Evolutionary conservation across 2,797 vertebrate genomes (phyloP).

Genomic region (Catamblyrhynchus diadema): DNA sequence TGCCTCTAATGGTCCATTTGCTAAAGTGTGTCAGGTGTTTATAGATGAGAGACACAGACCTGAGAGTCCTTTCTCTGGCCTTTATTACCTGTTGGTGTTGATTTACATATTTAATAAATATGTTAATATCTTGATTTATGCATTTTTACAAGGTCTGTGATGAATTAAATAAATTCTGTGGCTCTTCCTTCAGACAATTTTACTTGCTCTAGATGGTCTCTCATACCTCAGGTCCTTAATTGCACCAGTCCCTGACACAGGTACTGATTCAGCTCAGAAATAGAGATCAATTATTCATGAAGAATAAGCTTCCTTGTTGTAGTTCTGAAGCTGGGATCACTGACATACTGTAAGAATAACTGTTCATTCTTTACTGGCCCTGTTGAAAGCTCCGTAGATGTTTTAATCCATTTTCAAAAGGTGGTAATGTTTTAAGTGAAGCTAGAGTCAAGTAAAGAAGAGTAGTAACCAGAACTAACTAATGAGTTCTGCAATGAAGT

Average conservation of each 20-base stretch:
- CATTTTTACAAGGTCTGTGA: background rate
- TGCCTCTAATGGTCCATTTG: background rate
- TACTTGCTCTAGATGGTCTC: background rate
- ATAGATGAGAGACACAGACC: background rate
- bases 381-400: background rate
- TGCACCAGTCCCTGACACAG: background rate
- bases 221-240: background rate
- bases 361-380: background rate
- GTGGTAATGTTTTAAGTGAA: background rate
- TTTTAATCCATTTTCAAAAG: background rate
- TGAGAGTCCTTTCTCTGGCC: background rate
- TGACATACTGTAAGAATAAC: background rate
- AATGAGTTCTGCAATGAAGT: background rate
- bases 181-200: background rate
- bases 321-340: background rate
- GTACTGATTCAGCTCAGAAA: background rate
- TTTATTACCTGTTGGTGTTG: background rate
- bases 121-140: background rate
- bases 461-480: background rate
- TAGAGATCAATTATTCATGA: background rate
- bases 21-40: background rate
- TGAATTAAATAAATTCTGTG: background rate
- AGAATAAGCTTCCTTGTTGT: background rate
- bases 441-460: background rate
- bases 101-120: background rate